Evolutionary conservation across 1,140 invertebrate species (phyloP).

Genomic region (Trypoxylus dichotomus): DNA sequence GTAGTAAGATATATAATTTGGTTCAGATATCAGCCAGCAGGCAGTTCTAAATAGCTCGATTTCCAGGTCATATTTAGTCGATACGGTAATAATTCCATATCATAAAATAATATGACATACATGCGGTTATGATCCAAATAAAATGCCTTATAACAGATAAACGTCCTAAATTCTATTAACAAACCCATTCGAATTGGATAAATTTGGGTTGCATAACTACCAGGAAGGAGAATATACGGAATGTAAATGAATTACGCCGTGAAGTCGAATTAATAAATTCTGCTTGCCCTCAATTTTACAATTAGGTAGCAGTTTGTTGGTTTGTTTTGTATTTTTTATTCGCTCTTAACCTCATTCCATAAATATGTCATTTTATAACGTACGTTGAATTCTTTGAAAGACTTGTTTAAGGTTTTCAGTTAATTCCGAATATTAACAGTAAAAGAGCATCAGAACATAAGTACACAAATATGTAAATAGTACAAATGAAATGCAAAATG

Average conservation of each 20-base stretch:
- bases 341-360: background rate
- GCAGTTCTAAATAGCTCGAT: background rate
- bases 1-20: background rate
- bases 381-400: too few species aligned
- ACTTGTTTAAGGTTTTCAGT: too few species aligned
- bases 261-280: background rate
- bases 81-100: background rate
- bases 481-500: too few species aligned
- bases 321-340: background rate
- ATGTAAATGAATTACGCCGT: background rate
- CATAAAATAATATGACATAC: too few species aligned
- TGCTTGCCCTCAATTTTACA: slow-evolving; percentile 6
- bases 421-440: too few species aligned
- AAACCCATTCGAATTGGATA: background rate
- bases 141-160: too few species aligned
- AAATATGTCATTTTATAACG: background rate
- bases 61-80: background rate
- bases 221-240: background rate
- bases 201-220: background rate
- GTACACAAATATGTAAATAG: too few species aligned
- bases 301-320: background rate
- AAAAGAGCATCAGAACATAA: too few species aligned
- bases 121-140: too few species aligned
- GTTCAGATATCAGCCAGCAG: background rate
- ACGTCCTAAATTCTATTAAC: too few species aligned